phyloP scores from a whole-genome alignment of 2,888 invertebrate genomes.

The Zootermopsis nevadensis region DNA sequence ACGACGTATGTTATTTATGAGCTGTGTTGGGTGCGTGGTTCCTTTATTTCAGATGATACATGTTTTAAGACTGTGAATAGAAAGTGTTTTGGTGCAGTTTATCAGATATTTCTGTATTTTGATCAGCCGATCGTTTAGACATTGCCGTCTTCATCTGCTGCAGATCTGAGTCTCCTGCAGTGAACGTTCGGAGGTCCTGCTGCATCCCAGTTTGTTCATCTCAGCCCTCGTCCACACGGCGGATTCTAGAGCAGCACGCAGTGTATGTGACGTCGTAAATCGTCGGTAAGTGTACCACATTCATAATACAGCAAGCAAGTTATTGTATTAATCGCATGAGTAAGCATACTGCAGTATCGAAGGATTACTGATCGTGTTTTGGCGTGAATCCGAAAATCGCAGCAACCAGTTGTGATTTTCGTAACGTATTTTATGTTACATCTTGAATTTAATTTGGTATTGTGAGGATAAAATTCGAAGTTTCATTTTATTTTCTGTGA shows the following conservation, averaged over 20 bases:
- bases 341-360: too few relatives aligned
- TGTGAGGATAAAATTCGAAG: too few relatives aligned
- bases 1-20: slow-evolving; percentile 4
- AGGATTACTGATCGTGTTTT: too few relatives aligned
- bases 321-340: too few relatives aligned
- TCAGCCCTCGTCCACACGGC: not conserved
- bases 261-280: not conserved
- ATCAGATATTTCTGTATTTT: not conserved
- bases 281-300: not conserved
- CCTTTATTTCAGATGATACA: not conserved
- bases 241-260: not conserved
- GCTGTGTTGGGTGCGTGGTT: slow-evolving; percentile 31
- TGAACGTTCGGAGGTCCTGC: not conserved
- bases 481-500: not conserved
- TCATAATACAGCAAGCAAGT: too few relatives aligned
- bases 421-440: too few relatives aligned
- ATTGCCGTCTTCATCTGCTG: slow-evolving; percentile 22
- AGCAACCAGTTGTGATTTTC: too few relatives aligned
- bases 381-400: too few relatives aligned
- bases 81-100: slow-evolving; percentile 5
- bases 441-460: too few relatives aligned
- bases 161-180: not conserved
- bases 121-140: slow-evolving; percentile 10
- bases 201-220: not conserved
- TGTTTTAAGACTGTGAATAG: slow-evolving; percentile 29